These are phyloP conservation scores for Agonopterix subpropinquella DNA, from an alignment of 2,888 invertebrate genomes.

Conservation along the genomic window DNA sequence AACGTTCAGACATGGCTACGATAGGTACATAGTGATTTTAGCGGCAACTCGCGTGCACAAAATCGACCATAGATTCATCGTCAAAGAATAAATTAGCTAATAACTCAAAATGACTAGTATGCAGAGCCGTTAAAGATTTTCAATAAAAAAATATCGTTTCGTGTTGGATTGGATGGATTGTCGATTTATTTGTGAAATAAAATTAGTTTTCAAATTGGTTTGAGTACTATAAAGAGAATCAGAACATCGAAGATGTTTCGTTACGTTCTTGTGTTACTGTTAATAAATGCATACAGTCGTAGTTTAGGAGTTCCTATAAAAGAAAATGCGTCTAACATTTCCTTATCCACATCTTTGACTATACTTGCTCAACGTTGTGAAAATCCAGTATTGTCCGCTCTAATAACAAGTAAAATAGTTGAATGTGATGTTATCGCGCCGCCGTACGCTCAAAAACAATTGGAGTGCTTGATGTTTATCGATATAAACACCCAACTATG, in stretches of 20 bases:
- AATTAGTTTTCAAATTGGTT: no score
- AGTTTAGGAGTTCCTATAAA: slow-evolving; percentile 32
- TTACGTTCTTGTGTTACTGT: slow-evolving; percentile 38
- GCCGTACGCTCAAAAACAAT: slow-evolving; percentile 29
- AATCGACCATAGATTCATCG: no score
- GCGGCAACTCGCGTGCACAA: no score
- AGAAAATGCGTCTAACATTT: slow-evolving; percentile 9
- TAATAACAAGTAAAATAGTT: slow-evolving; percentile 31
- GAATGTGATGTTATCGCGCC: slow-evolving; percentile 35
- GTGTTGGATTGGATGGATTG: not conserved
- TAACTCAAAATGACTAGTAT: no score
- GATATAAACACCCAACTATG: slow-evolving; percentile 58
- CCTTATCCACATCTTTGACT: slow-evolving; percentile 20
- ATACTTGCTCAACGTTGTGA: slow-evolving; percentile 38
- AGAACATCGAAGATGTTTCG: slow-evolving; percentile 34
- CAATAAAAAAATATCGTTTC: no score
- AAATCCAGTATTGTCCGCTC: slow-evolving; percentile 35
- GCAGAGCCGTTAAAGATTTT: no score
- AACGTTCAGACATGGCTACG: no score
- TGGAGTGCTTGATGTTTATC: slow-evolving; percentile 55
- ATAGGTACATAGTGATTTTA: no score
- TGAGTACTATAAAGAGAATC: no score
- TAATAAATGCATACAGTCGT: slow-evolving; percentile 41
- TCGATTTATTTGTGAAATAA: not conserved
- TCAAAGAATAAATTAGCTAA: no score